Evolutionary conservation across 2,113 vertebrate species (phyloP).

Genomic region (Forbesichthys agassizii): DNA sequence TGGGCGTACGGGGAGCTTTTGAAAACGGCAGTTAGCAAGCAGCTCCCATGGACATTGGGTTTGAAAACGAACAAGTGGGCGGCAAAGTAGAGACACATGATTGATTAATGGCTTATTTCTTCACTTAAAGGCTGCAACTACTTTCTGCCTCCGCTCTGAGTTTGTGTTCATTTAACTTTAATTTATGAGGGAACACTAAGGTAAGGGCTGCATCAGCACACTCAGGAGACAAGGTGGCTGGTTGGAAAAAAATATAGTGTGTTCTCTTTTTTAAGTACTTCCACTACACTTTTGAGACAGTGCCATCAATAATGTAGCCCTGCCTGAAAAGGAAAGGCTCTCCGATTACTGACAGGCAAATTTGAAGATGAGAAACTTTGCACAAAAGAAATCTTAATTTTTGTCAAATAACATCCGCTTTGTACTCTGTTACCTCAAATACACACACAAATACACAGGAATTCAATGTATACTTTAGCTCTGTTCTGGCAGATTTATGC

Average conservation of each 20-base stretch:
- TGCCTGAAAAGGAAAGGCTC: slow-evolving; percentile 63
- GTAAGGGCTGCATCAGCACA: slow-evolving; percentile 62
- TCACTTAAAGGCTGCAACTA: slow-evolving; percentile 69
- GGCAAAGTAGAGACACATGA: slow-evolving; percentile 65
- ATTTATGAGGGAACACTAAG: slow-evolving; percentile 69
- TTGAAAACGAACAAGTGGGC: slow-evolving; percentile 54
- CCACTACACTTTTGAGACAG: slow-evolving; percentile 55
- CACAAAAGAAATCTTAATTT: slow-evolving; percentile 4
- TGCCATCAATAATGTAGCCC: slow-evolving; percentile 71
- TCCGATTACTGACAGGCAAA: slow-evolving; percentile 72
- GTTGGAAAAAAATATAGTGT: slow-evolving; percentile 20
- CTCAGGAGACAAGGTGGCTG: slow-evolving; percentile 61
- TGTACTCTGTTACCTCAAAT: slow-evolving; percentile 48
- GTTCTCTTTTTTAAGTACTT: slow-evolving; percentile 26
- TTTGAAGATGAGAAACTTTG: slow-evolving; percentile 40
- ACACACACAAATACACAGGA: slow-evolving; percentile 25
- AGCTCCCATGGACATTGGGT: slow-evolving; percentile 72
- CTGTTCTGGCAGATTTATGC: neutral
- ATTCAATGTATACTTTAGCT: slow-evolving; percentile 15
- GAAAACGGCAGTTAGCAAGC: slow-evolving; percentile 44
- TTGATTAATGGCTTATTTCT: slow-evolving; percentile 76
- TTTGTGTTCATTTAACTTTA: slow-evolving; percentile 70
- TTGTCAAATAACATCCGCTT: slow-evolving; percentile 41
- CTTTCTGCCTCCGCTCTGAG: slow-evolving; percentile 38
- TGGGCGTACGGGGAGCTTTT: slow-evolving; percentile 36